Conservation (phyloP, 2,888 invertebrate species). For the Pardosa pseudoannulata region DNA sequence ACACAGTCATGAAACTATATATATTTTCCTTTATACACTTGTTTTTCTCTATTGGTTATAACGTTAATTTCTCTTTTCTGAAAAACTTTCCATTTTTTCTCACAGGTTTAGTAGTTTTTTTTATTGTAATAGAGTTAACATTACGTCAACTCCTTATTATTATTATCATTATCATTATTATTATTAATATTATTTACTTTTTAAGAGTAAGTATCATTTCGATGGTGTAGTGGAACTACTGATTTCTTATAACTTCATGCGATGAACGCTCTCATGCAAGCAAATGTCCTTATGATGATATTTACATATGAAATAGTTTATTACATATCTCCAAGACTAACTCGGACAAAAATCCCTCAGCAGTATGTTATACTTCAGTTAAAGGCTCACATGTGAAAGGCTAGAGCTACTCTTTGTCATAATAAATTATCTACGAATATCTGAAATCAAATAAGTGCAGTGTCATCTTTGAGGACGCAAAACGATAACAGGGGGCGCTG, state of each 20-base stretch:
- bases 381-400: conserved; percentile 66
- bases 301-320: conserved; percentile 58
- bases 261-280: conserved; percentile 48
- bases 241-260: conserved; percentile 23
- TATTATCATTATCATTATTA: too few relatives aligned
- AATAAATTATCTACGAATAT: conserved; percentile 43
- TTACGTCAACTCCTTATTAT: background rate
- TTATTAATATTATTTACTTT: background rate
- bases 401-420: conserved; percentile 45
- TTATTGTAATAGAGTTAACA: background rate
- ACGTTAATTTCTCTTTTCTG: conserved; percentile 28
- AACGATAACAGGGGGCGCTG: background rate
- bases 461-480: conserved; percentile 45
- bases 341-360: conserved; percentile 25
- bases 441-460: conserved; percentile 52
- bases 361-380: conserved; percentile 42
- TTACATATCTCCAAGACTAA: conserved; percentile 43
- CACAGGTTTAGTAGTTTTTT: background rate
- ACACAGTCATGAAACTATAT: conserved; percentile 60
- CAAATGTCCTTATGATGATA: conserved; percentile 46
- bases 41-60: conserved; percentile 43
- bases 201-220: conserved; percentile 39
- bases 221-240: conserved; percentile 49
- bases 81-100: conserved; percentile 20
- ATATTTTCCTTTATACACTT: conserved; percentile 16